Evolutionary conservation across 92 coral and sea anemone genomes (phyloP), one percentile per base, ranked within the genome.

Genomic region (Palythoa grandiflora): DNA sequence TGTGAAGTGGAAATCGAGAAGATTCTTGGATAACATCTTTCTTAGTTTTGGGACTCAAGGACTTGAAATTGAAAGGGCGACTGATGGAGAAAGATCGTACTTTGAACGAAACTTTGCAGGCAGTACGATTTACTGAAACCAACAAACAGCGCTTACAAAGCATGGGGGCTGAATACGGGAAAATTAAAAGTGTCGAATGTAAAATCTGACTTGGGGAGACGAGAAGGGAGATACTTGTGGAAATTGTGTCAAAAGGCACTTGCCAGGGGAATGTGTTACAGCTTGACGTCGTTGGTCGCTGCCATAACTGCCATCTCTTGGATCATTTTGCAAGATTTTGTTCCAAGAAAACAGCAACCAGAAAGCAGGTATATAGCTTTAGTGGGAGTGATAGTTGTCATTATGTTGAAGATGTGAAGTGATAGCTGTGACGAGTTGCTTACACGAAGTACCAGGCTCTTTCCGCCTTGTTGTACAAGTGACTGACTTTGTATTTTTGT

Each of bases 21-120:
- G 90, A 77, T 52, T 77, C 90, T 12, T 87, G 90, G 86, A 65
- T 66, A 50, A 87, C 90, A 63, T 78, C 90, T 7, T 52, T 87
- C n/a, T 87, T 87, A 53, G 85, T 77, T 47, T 75, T 87, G 77
- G 89, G 85, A 60, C 72, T 87, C 85, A 77, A 54, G 54, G 89
- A 86, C 48, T 77, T 61, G 84, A 15, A 15, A 44, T 76, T 70
- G 54, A 76, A 86, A 37, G 84, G 44, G 70, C 75, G 83, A 52
- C 73, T 85, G 68, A 71, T 70, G 79, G 87, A 70, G 20, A 66
- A 73, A 38, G 83, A 86, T 38, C 89, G 71, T 54, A 85, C 48
- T 85, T 47, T 85, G 47, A 84, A 86, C 75, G 79, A 76, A 39
- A 86, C 75, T 28, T 76, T 86, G 19, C 89, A 75, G 53, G 84